Base-by-base conservation (phyloP, 1,140 invertebrate species). In the Eueides isabella region DNA sequence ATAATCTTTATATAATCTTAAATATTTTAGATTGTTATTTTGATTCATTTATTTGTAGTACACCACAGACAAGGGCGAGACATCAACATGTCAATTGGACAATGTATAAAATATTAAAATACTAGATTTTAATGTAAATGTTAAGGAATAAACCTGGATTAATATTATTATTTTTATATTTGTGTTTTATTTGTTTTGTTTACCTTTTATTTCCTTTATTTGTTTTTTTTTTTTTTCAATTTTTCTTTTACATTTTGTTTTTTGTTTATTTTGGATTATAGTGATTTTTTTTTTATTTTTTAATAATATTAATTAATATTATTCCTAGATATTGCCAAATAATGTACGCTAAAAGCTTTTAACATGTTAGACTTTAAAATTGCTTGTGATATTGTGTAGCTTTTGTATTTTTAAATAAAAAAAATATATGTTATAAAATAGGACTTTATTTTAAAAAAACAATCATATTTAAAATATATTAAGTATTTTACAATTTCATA, bases 141-240 rank as follows among this genome's bases (percentile, higher is more conserved):
- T 91, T 92, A 91, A 92, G 91, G 84, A 92, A 91, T 92, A 90
- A 92, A 92, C 86, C 86, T 91, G 89, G 89, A 91, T 91, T 88
- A 91, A 91, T 89, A 91, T 88, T 89, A 88, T 89, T 85, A 83
- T 86, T 92, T 91, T 89, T 88, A 86, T 77, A 84, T 87, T 88
- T 89, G 85, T 74, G 80, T 89, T 91, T 89, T 85, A 86, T 90
- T 91, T 38, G 16, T 16, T 67, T 78, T 44, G n/a, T 83, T 86
- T 80, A 68, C 76, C 79, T 85, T 62, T 74, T 48, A 55, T 65
- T 64, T 63, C 65, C 41, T 55, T 70, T 61, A 23, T 23, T 65
- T 14, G 23, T 68, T 35, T 66, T 72, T 55, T 67, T 72, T 71
- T 72, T 61, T 64, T 66, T 74, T 63, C 44, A 63, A 16, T 71